Base-by-base conservation (phyloP, 2,888 invertebrate species). In the Scaptomyza flava region DNA sequence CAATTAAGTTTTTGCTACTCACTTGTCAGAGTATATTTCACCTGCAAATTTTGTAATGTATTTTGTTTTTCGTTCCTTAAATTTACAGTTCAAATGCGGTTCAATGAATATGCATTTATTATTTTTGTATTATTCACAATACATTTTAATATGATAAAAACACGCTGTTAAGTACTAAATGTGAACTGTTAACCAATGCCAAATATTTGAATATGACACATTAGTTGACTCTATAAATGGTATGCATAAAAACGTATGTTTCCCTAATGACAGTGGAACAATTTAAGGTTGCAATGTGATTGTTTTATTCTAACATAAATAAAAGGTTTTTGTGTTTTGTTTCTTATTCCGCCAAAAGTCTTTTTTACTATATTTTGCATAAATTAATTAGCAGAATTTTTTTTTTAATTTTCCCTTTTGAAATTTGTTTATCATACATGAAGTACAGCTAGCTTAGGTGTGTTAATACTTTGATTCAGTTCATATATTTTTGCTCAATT, bases 171-270 rank as follows among this genome's bases (percentile, higher is more conserved):
- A 14, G 8, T 27, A 14, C n/a, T 60, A 42, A 62, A 60, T 62
- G 41, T 60, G 47, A 34, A 7, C 41, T 17, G 47, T 62, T 47
- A 34, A 11, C 61, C 47, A 17, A 17, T 48, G 47, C 17, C 46
- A 33, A 38, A 33, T 23, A 23, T 17, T 36, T 46, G 17, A n/a
- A 11, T 17, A 38, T 61, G 17, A 6, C 41, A 11, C 17, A n/a
- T 9, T 17, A 23, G 14, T 7, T 33, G n/a, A 12, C 1, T 34
- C 3, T n/a, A 27, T 1, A n/a, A 42, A 50, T 12, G 33, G 31
- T 12, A 12, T 5, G 5, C 57, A 14, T 30, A 12, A 17, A 47
- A 57, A 36, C n/a, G 14, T 9, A 45, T 36, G 9, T 34, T 36
- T 20, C 36, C 30, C 14, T 14, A 1, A 38, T 46, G 7, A 33